These are phyloP conservation scores for Thalassophryne amazonica DNA, from an alignment of 2,797 vertebrate species.

Conservation along the genomic window DNA sequence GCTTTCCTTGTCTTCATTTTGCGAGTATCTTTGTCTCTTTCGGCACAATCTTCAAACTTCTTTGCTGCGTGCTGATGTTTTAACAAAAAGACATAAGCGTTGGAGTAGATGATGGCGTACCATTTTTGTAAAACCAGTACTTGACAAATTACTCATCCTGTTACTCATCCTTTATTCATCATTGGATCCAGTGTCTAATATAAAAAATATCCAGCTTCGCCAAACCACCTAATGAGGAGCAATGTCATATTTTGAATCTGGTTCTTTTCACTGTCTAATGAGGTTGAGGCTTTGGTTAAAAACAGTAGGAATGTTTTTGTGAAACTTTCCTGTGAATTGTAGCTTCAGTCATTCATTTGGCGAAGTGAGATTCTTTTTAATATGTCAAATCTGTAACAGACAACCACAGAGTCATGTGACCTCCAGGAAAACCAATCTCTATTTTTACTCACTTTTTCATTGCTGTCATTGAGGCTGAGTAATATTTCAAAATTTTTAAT, in stretches of 20 bases:
- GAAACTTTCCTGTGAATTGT: too few relatives aligned
- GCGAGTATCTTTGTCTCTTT: too few relatives aligned
- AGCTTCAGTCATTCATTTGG: too few relatives aligned
- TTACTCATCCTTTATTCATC: conserved; percentile 20
- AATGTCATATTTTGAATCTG: not conserved
- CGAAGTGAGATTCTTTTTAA: too few relatives aligned
- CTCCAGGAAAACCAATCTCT: not conserved
- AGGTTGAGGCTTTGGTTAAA: too few relatives aligned
- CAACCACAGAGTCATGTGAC: conserved; percentile 2
- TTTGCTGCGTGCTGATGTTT: too few relatives aligned
- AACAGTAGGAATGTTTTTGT: too few relatives aligned
- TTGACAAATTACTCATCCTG: conserved; percentile 21
- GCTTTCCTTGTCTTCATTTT: conserved; percentile 24
- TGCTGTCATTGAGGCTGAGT: not conserved
- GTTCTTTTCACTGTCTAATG: not conserved
- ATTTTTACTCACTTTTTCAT: not conserved
- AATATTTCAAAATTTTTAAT: too few relatives aligned
- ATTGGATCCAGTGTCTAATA: not conserved
- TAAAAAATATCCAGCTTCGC: conserved; percentile 2
- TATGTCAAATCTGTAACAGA: conserved; percentile 7
- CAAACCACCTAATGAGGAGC: conserved; percentile 3
- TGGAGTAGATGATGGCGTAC: conserved; percentile 31
- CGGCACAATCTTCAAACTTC: too few relatives aligned
- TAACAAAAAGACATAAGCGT: conserved; percentile 40
- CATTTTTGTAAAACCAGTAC: conserved; percentile 30